Base-by-base conservation (phyloP, 2,888 invertebrate species). In the Parthenolecanium corni region DNA sequence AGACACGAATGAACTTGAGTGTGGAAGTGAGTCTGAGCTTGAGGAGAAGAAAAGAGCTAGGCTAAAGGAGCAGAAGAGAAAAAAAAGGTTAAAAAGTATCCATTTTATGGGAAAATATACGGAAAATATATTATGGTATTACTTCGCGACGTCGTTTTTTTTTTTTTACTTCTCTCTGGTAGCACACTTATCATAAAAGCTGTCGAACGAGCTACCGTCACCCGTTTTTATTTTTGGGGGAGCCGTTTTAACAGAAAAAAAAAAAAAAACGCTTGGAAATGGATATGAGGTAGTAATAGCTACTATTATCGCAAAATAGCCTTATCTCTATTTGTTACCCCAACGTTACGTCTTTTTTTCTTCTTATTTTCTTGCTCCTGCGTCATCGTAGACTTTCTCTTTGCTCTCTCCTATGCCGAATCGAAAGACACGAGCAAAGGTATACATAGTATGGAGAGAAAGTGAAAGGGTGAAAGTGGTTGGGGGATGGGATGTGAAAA, bases 261-360 rank as follows among this genome's bases (percentile, higher is more conserved):
- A 31, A 31, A 6, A 46, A 36, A 58, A 58, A n/a, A n/a, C n/a
- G n/a, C 58, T 58, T 47, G 58, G 31, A 31, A 58, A 58, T 58
- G 58, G 46, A 58, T 58, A 58, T 58, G 58, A 58, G 58, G 58
- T 58, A 58, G 58, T 58, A 58, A 58, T 58, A 58, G 58, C 58
- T 23, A 25, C 58, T 58, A 58, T 58, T 58, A 58, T 58, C 58
- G 58, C 46, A 36, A 47, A 58, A 58, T 47, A 47, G 58, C 44
- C 58, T 58, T 58, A 58, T 58, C 58, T 58, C 36, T 58, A 58
- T 58, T 58, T 58, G 58, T 58, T 58, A 58, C 58, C 58, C 23
- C 23, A 9, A 23, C 49, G 49, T 20, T 49, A 14, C 23, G 21
- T 49, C 23, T 49, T 23, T 49, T 49, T 23, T 3, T 23, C 49